phyloP scores from a whole-genome alignment of 2,113 vertebrate species.

The Pelecanus crispus region DNA sequence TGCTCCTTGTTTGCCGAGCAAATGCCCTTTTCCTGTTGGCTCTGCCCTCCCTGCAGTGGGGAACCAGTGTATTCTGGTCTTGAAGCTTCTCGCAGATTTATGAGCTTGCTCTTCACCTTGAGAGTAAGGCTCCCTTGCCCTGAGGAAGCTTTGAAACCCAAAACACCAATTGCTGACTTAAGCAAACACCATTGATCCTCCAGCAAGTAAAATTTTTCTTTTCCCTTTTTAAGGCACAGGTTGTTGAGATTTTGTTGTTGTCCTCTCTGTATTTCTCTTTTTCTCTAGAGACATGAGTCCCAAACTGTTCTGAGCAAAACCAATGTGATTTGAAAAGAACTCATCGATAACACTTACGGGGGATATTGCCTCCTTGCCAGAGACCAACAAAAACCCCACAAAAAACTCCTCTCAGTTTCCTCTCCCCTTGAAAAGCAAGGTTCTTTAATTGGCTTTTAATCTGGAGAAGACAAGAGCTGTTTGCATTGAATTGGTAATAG shows the following conservation, averaged over 20 bases:
- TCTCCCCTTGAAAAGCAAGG: constrained; percentile 53
- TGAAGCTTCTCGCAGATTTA: constrained; percentile 57
- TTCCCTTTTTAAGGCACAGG: not conserved
- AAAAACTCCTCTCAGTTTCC: not conserved
- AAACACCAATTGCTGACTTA: constrained; percentile 37
- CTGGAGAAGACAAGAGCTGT: constrained; percentile 27
- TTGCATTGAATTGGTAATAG: constrained; percentile 60
- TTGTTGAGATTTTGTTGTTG: not conserved
- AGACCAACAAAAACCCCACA: not conserved
- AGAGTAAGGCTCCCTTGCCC: not conserved
- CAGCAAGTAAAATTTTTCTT: not conserved
- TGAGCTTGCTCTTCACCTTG: constrained; percentile 56
- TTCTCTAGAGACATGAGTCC: not conserved
- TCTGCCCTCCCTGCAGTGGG: constrained; percentile 23
- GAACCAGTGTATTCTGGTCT: constrained; percentile 48
- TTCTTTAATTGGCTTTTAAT: constrained; percentile 73
- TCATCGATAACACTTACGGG: not conserved
- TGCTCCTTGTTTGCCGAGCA: constrained; percentile 37
- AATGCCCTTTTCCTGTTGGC: constrained; percentile 49
- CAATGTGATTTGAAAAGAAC: not conserved
- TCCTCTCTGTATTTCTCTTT: not conserved
- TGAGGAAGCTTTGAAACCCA: constrained; percentile 36
- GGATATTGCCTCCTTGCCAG: not conserved
- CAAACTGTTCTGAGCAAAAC: not conserved
- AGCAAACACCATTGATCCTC: constrained; percentile 29